Conservation (phyloP, 2,888 invertebrate genomes). For the Gasteruption jaculator region DNA sequence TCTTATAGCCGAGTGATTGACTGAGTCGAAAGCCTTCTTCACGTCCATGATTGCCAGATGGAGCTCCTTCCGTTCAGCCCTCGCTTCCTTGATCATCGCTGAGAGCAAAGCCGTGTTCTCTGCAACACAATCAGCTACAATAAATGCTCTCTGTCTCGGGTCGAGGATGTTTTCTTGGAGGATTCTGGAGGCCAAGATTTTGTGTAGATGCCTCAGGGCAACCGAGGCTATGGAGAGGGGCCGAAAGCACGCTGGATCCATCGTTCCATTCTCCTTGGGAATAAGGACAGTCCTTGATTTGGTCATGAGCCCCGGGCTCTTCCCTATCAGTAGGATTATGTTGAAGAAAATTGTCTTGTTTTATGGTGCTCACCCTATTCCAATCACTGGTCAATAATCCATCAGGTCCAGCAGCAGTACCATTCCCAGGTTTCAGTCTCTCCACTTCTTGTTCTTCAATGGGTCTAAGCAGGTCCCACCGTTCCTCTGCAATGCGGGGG, state of each 20-base stretch:
- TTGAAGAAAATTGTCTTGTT: conserved; percentile 7
- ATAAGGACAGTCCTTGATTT: conserved; percentile 14
- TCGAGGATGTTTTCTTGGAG: conserved; percentile 14
- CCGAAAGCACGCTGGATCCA: conserved; percentile 9
- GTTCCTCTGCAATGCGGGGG: no score
- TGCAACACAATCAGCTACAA: conserved; percentile 23
- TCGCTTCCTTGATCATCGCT: conserved; percentile 24
- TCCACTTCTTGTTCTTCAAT: conserved; percentile 22
- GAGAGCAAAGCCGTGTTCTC: conserved; percentile 23
- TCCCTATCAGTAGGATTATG: conserved; percentile 3
- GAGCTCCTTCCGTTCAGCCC: conserved; percentile 32
- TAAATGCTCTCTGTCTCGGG: conserved; percentile 22
- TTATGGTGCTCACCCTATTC: conserved; percentile 16
- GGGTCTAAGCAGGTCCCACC: no score
- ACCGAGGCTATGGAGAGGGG: conserved; percentile 20
- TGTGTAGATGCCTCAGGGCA: conserved; percentile 18
- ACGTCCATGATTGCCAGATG: conserved; percentile 48
- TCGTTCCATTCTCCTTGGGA: conserved; percentile 4
- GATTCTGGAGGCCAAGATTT: conserved; percentile 18
- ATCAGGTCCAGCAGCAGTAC: conserved; percentile 28
- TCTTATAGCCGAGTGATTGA: conserved; percentile 35
- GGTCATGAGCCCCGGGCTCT: conserved; percentile 30
- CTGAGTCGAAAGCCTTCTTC: conserved; percentile 48
- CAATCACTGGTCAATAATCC: conserved; percentile 23
- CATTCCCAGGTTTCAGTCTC: conserved; percentile 7